A percentile compares a stretch with the other conserved stretches of the same genome.
Evolutionary conservation across 2,888 invertebrate genomes (phyloP).

Genomic region (Hirudinaria manillensis): DNA sequence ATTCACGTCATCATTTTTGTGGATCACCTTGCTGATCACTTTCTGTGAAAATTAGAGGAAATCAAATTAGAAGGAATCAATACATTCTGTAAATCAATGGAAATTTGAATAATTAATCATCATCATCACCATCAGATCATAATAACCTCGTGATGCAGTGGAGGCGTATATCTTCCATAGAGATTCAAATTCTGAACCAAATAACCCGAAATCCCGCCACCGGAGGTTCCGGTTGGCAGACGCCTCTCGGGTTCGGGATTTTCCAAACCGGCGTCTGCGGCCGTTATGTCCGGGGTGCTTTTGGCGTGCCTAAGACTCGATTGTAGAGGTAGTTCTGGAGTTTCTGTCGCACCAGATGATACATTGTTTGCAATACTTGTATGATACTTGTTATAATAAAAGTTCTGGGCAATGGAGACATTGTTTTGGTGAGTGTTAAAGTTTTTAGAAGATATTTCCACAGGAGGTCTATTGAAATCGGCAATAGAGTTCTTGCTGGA

Average conservation of each 20-base stretch:
- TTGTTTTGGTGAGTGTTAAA: background rate
- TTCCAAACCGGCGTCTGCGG: background rate
- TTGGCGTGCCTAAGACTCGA: constrained; percentile 1
- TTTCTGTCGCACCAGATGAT: background rate
- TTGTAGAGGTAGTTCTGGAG: background rate
- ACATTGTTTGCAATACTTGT: background rate
- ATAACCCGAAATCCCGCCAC: background rate
- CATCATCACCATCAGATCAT: too few relatives aligned
- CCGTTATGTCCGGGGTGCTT: constrained; percentile 8
- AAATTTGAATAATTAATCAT: too few relatives aligned
- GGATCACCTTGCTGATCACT: background rate
- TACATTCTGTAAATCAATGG: too few relatives aligned
- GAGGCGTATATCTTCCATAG: constrained; percentile 8
- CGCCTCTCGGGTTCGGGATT: background rate
- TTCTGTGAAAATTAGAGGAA: too few relatives aligned
- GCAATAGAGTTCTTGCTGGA: too few relatives aligned
- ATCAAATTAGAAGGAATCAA: too few relatives aligned
- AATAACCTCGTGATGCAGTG: background rate
- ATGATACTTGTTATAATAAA: background rate
- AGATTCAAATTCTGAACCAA: background rate
- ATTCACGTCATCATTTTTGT: background rate
- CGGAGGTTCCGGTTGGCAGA: background rate
- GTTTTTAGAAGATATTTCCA: background rate
- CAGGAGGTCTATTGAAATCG: too few relatives aligned
- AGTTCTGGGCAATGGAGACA: background rate